Conservation (phyloP, 2,888 invertebrate species). For the Ethmia dodecea region DNA sequence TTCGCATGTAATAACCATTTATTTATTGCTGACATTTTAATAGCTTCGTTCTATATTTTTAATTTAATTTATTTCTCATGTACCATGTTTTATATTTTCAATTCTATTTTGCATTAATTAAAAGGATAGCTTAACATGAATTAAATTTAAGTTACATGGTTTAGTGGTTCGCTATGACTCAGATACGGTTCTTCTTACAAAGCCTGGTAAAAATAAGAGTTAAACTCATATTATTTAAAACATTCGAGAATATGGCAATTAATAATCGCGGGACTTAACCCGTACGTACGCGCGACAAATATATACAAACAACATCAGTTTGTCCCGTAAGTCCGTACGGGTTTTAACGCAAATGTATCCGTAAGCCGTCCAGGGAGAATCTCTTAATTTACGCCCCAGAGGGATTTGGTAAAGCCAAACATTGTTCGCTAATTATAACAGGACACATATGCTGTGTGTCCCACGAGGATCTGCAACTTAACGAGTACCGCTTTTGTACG, state of each 20-base stretch:
- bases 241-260: conserved; percentile 20
- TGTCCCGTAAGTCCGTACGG: conserved; percentile 28
- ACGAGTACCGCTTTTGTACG: conserved; percentile 38
- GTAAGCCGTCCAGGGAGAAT: conserved; percentile 64
- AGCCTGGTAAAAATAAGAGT: no score
- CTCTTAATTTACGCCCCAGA: conserved; percentile 77
- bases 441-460: conserved; percentile 64
- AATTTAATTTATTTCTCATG: no score
- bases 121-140: no score
- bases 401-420: conserved; percentile 76
- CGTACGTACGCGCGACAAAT: conserved; percentile 38
- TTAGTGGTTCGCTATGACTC: no score
- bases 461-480: conserved; percentile 68
- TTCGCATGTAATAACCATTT: no score
- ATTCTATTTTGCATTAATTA: no score
- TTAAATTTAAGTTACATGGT: no score
- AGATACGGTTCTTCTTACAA: no score
- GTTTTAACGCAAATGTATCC: conserved; percentile 62
- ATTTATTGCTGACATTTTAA: no score
- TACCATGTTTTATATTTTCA: no score
- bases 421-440: conserved; percentile 77
- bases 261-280: conserved; percentile 36
- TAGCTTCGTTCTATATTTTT: no score
- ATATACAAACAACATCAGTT: conserved; percentile 36
- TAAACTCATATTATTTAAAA: neutral